Evolutionary conservation across 2,113 vertebrate species (phyloP).

Genomic region (Bambusicola thoracicus): DNA sequence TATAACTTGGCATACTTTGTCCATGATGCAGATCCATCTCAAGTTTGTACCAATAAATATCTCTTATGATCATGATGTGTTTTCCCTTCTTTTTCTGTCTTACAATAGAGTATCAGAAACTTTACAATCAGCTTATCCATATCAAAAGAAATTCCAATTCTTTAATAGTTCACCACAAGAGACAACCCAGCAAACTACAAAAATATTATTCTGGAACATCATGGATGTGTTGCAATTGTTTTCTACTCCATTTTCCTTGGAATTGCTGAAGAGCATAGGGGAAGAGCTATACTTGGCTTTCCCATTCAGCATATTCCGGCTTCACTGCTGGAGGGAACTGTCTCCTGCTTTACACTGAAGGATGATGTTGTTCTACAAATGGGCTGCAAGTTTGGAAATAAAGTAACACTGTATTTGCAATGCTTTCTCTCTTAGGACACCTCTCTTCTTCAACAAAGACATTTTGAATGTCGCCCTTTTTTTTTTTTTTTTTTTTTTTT

Average conservation of each 20-base stretch:
- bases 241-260: not conserved
- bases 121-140: not conserved
- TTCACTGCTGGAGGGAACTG: not conserved
- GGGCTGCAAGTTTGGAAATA: not conserved
- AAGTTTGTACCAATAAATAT: not conserved
- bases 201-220: not conserved
- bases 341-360: not conserved
- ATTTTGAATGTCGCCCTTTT: not conserved
- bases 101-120: not conserved
- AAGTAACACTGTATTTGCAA: not conserved
- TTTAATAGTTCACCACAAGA: not conserved
- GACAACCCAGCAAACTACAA: not conserved
- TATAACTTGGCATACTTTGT: not conserved
- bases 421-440: not conserved
- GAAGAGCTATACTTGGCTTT: not conserved
- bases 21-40: not conserved
- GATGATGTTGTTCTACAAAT: not conserved
- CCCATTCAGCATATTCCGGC: not conserved
- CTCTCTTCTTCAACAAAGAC: not conserved
- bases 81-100: not conserved
- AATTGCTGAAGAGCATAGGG: not conserved
- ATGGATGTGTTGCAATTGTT: fast-evolving
- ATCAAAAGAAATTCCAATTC: not conserved
- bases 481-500: not conserved
- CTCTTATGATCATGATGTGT: fast-evolving